Evolutionary conservation across 2,113 vertebrate genomes (phyloP).

Genomic region (Cebidichthys violaceus): DNA sequence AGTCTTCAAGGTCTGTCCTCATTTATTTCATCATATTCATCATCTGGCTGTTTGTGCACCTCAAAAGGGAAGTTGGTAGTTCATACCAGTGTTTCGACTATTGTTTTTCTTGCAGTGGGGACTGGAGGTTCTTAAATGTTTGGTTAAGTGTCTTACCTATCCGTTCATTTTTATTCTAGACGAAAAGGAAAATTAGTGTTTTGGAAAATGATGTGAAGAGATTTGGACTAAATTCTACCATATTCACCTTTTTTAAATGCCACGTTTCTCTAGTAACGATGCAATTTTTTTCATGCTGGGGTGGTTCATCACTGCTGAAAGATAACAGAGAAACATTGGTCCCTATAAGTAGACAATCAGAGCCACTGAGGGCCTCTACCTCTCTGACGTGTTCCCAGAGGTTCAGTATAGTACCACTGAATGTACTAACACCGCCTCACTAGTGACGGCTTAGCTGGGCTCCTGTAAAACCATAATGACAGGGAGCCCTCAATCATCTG

Average conservation of each 20-base stretch:
- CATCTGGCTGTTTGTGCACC: slow-evolving; percentile 24
- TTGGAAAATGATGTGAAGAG: neutral
- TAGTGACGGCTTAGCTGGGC: slow-evolving; percentile 77
- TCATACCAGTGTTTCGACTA: slow-evolving; percentile 51
- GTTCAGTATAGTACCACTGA: slow-evolving; percentile 74
- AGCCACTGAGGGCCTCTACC: slow-evolving; percentile 76
- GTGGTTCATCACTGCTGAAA: slow-evolving; percentile 53
- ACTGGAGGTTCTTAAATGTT: slow-evolving; percentile 30
- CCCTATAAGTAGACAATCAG: slow-evolving; percentile 78
- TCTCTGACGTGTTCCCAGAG: slow-evolving; percentile 70
- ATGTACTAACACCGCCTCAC: slow-evolving; percentile 81
- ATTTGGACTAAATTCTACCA: slow-evolving; percentile 25
- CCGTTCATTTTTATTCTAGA: slow-evolving; percentile 10
- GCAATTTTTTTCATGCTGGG: slow-evolving; percentile 11
- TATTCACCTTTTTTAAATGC: slow-evolving; percentile 47
- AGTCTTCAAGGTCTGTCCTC: slow-evolving; percentile 45
- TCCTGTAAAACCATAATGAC: slow-evolving; percentile 56
- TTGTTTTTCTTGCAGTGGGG: slow-evolving; percentile 51
- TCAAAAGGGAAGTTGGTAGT: slow-evolving; percentile 44
- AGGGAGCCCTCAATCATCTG: slow-evolving; percentile 56
- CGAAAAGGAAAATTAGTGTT: slow-evolving; percentile 4
- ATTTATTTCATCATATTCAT: slow-evolving; percentile 44
- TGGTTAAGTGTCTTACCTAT: slow-evolving; percentile 21
- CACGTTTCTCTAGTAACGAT: slow-evolving; percentile 31
- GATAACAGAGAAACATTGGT: slow-evolving; percentile 60